Evolutionary conservation across 1,140 invertebrate species (phyloP).

Genomic region (Tetragonula clypearis): DNA sequence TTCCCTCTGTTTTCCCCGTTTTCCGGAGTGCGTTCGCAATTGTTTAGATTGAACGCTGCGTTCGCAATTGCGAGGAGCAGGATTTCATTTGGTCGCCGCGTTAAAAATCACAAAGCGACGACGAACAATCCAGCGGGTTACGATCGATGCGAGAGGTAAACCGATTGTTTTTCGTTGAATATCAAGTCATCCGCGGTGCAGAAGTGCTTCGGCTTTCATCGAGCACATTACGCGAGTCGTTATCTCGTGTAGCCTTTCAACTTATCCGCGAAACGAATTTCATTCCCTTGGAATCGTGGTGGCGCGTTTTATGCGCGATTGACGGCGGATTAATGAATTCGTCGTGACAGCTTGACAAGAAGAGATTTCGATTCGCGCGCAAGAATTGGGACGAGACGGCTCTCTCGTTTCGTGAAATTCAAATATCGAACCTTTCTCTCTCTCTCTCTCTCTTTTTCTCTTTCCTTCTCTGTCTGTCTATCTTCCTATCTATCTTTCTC

Average conservation of each 20-base stretch:
- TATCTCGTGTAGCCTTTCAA: constrained; percentile 10
- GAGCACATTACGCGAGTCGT: background rate
- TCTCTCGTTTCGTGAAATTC: background rate
- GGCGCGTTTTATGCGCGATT: constrained; percentile 5
- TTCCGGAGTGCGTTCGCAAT: background rate
- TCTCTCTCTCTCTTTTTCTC: too few species aligned
- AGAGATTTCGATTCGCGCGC: background rate
- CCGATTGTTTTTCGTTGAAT: background rate
- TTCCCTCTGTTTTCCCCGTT: too few species aligned
- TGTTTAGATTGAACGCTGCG: background rate
- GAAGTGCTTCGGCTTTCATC: background rate
- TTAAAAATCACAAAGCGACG: background rate
- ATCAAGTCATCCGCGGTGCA: background rate
- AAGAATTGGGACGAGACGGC: background rate
- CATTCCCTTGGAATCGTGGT: background rate
- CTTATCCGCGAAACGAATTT: constrained; percentile 1
- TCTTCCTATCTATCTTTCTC: background rate
- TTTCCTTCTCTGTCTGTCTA: too few species aligned
- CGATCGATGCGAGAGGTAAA: background rate
- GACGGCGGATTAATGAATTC: constrained; percentile 5
- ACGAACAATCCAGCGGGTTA: background rate
- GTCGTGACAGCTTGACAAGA: background rate
- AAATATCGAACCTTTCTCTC: background rate
- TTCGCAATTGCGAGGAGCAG: background rate
- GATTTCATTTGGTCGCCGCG: background rate